phyloP scores from a whole-genome alignment of 1,140 invertebrate genomes.

The Cyrtorhinus lividipennis region DNA sequence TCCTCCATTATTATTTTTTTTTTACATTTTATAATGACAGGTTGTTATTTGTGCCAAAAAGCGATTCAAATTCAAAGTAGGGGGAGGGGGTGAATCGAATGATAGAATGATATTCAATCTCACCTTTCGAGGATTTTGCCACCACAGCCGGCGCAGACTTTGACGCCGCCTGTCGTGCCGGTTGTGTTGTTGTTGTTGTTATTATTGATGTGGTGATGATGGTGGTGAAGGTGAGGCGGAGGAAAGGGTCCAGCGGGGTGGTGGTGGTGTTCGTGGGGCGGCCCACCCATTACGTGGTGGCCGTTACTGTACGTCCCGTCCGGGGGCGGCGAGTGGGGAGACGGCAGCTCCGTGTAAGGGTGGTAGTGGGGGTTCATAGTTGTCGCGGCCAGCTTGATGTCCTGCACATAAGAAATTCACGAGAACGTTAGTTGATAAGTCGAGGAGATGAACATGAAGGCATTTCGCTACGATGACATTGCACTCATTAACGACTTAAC shows the following conservation, averaged over 20 bases:
- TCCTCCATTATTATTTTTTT: too few relatives aligned
- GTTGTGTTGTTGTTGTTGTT: conserved; percentile 24
- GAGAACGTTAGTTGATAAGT: conserved; percentile 2
- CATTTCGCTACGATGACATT: too few relatives aligned
- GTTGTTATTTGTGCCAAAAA: too few relatives aligned
- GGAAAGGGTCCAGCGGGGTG: conserved; percentile 21
- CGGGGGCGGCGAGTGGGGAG: conserved; percentile 25
- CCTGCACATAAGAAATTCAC: conserved; percentile 17
- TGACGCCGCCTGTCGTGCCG: conserved; percentile 18
- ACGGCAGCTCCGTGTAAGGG: conserved; percentile 26
- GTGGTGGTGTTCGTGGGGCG: conserved; percentile 16
- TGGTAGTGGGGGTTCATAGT: conserved; percentile 29
- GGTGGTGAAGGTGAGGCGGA: conserved; percentile 23
- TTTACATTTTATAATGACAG: too few relatives aligned
- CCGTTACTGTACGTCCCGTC: conserved; percentile 23
- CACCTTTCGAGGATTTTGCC: conserved; percentile 36
- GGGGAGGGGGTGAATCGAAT: too few relatives aligned
- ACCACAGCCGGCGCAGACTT: conserved; percentile 37
- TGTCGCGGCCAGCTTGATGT: conserved; percentile 27
- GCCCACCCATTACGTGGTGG: conserved; percentile 21
- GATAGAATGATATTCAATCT: too few relatives aligned
- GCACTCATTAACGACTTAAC: too few relatives aligned
- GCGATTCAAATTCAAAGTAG: too few relatives aligned
- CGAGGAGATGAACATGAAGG: too few relatives aligned
- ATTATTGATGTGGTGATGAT: conserved; percentile 22